A percentile compares a stretch with the other conserved stretches of the same genome.
Evolutionary conservation across 2,797 vertebrate species (phyloP).

Genomic region (Malurus splendens): DNA sequence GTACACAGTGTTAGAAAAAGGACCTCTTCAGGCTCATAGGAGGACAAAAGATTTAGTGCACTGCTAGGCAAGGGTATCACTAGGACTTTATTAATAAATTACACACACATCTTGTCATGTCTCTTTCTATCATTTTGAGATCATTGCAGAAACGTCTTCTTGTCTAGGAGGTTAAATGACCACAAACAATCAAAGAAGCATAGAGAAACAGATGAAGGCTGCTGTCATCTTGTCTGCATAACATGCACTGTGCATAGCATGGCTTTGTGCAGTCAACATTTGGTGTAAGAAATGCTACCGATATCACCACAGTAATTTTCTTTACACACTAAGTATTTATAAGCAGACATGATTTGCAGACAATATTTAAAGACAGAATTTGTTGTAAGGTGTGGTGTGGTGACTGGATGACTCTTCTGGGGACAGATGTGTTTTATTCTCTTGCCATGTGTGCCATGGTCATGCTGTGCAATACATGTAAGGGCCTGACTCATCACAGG

Average conservation of each 20-base stretch:
- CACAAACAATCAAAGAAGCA: neutral
- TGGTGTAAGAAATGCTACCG: neutral
- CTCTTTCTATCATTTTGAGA: neutral
- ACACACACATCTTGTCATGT: neutral
- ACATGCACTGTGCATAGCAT: neutral
- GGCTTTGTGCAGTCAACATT: neutral
- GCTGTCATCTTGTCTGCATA: neutral
- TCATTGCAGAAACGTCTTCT: neutral
- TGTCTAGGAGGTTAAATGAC: neutral
- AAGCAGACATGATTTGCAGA: neutral
- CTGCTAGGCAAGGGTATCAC: neutral
- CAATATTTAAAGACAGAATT: neutral
- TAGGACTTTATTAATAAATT: neutral
- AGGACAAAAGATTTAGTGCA: neutral
- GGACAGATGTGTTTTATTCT: accelerated
- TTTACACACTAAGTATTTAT: neutral
- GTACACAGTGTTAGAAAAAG: neutral
- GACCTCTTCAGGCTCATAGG: neutral
- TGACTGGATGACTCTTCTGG: neutral
- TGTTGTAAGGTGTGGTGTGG: neutral
- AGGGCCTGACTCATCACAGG: neutral
- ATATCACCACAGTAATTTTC: neutral
- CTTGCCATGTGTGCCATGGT: neutral
- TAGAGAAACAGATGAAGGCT: neutral
- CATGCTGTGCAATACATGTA: neutral